Conservation (phyloP, 2,113 vertebrate genomes). For the Micronycteris hirsuta region DNA sequence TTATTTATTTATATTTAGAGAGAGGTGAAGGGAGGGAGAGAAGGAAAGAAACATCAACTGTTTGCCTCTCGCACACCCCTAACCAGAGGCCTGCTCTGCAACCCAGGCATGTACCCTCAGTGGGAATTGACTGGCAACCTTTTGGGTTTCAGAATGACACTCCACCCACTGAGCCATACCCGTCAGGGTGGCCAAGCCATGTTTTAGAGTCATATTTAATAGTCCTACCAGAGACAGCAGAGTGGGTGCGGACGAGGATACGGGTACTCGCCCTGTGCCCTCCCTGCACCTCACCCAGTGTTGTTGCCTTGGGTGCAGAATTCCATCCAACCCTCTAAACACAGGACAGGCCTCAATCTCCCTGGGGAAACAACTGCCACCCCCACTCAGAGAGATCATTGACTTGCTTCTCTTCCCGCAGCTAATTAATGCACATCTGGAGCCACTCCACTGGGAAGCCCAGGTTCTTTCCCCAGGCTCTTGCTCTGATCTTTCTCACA, state of each 20-base stretch:
- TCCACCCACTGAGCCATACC: too few species aligned
- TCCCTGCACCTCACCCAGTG: rapidly evolving
- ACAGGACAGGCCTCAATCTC: background rate
- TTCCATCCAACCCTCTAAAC: too few species aligned
- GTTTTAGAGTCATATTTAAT: too few species aligned
- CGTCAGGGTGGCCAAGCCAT: too few species aligned
- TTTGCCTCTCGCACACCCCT: too few species aligned
- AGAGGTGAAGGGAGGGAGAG: background rate
- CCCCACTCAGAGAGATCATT: background rate
- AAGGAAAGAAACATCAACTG: too few species aligned
- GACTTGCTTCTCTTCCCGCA: background rate
- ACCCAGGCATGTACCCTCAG: too few species aligned
- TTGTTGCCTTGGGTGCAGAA: background rate
- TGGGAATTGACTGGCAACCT: too few species aligned
- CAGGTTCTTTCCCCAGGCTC: background rate
- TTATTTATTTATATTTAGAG: background rate
- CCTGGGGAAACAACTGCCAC: background rate
- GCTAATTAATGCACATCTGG: rapidly evolving
- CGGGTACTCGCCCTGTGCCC: rapidly evolving
- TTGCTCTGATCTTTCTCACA: rapidly evolving
- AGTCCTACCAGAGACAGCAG: rapidly evolving
- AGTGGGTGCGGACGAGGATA: background rate
- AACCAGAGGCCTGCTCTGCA: too few species aligned
- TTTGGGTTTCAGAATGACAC: too few species aligned
- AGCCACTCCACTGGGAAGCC: background rate